Percentiles rank a stretch among this genome's conserved stretches.
Conservation (phyloP, 2,797 vertebrate species). For the Catamblyrhynchus diadema region DNA sequence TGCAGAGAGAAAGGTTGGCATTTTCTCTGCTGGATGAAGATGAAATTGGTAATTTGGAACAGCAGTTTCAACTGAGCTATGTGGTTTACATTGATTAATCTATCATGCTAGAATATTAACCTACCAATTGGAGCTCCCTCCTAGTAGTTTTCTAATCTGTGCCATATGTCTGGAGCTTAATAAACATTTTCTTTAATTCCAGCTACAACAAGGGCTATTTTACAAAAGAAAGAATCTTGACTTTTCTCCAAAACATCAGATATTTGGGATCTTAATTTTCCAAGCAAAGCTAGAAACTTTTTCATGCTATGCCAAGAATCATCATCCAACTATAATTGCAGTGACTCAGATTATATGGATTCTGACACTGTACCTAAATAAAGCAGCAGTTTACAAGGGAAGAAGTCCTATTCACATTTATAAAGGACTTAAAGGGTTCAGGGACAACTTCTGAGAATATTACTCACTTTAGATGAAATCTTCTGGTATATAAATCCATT, state of each 20-base stretch:
- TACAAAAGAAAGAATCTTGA: neutral
- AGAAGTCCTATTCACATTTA: neutral
- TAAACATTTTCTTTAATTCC: constrained; percentile 52
- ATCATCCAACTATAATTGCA: neutral
- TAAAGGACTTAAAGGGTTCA: neutral
- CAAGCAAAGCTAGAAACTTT: neutral
- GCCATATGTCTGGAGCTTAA: constrained; percentile 61
- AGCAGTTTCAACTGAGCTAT: constrained; percentile 63
- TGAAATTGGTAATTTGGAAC: constrained; percentile 72
- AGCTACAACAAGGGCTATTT: neutral
- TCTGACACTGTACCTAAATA: neutral
- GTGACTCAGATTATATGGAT: neutral
- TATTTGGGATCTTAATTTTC: neutral
- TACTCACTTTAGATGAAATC: neutral
- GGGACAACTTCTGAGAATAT: neutral
- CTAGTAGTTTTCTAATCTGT: constrained; percentile 48
- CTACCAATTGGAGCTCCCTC: constrained; percentile 32
- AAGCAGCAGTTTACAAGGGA: neutral
- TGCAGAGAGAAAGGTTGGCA: constrained; percentile 53
- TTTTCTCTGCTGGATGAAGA: constrained; percentile 78
- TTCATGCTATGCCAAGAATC: neutral
- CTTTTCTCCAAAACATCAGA: neutral
- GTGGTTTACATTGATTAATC: constrained; percentile 75
- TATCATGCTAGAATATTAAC: constrained; percentile 69
- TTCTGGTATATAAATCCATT: neutral